Base-by-base conservation (phyloP, 2,888 invertebrate genomes). In the Ypsolopha scabrella region DNA sequence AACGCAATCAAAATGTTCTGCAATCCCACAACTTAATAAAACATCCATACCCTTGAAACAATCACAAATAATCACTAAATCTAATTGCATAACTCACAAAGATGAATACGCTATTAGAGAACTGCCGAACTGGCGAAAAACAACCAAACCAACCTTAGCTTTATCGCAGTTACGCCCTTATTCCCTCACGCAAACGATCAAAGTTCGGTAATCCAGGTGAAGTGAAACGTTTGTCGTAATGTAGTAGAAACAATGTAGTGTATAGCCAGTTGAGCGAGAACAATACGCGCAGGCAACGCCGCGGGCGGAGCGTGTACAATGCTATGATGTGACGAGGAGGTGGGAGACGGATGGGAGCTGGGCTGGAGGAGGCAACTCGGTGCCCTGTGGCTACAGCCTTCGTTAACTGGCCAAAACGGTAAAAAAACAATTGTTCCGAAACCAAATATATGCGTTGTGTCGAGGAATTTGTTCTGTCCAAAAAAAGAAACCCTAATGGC, bases 41-140 rank as follows among this genome's bases (percentile, higher is more conserved):
- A 10, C 47, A 36, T 36, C 24, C 24, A 51, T 33, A 36, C 36
- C 41, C 39, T 36, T 24, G 8, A 36, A 51, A 44, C 38, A 51
- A 44, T 45, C 51, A 38, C 44, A 44, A 45, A 37, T 34, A 50
- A 50, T 41, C 41, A 51, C 13, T 35, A 10, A n/a, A 48, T 51
- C 47, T 43, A 51, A 51, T 48, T 51, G 51, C 51, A 51, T 47
- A 41, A 51, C 48, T 34, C 9, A 24, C 1, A 24, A 46, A 44
- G 37, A 48, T 52, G 44, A 52, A 52, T 52, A 38, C 52, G 44
- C 52, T 41, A 52, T 52, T 52, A 52, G 48, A 33, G 36, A 44
- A 48, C 13, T 48, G 51, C 37, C 51, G 51, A 38, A 43, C 48
- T 48, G 52, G 38, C 44, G 52, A 52, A 52, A 52, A 52, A 52